Conservation (phyloP, 1,140 invertebrate species). For the Himalopsyche phryganea region DNA sequence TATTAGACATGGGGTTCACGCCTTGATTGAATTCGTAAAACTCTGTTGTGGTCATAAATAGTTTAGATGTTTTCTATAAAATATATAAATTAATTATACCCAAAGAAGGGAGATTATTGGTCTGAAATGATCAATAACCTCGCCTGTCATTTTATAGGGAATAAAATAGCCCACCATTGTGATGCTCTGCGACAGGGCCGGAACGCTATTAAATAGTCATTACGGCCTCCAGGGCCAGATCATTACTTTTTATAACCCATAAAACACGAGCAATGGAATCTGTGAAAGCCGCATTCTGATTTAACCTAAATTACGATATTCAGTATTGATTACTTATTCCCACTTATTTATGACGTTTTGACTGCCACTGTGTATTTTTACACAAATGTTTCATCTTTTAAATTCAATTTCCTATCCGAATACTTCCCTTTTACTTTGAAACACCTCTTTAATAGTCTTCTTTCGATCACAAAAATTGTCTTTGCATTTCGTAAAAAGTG, state of each 20-base stretch:
- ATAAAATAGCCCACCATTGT: constrained; percentile 7
- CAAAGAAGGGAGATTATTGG: not conserved
- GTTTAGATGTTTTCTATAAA: not conserved
- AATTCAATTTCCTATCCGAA: too few relatives aligned
- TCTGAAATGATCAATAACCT: not conserved
- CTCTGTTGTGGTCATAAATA: not conserved
- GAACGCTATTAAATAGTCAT: constrained; percentile 26
- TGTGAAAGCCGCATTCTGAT: not conserved
- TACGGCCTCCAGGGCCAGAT: constrained; percentile 17
- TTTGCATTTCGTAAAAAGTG: too few relatives aligned
- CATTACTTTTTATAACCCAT: constrained; percentile 27
- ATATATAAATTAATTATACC: constrained; percentile 2
- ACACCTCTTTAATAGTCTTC: too few relatives aligned
- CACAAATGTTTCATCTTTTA: too few relatives aligned
- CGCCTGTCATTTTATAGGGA: not conserved
- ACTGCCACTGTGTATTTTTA: too few relatives aligned
- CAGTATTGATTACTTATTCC: constrained; percentile 3
- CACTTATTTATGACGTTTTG: too few relatives aligned
- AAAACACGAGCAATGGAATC: not conserved
- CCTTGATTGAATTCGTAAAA: not conserved
- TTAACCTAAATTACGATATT: constrained; percentile 12
- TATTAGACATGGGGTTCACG: too few relatives aligned
- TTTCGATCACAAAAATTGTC: too few relatives aligned
- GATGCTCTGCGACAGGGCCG: not conserved
- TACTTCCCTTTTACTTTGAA: too few relatives aligned